Evolutionary conservation across 2,888 invertebrate genomes (phyloP).

Genomic region (Lumbricus terrestris): DNA sequence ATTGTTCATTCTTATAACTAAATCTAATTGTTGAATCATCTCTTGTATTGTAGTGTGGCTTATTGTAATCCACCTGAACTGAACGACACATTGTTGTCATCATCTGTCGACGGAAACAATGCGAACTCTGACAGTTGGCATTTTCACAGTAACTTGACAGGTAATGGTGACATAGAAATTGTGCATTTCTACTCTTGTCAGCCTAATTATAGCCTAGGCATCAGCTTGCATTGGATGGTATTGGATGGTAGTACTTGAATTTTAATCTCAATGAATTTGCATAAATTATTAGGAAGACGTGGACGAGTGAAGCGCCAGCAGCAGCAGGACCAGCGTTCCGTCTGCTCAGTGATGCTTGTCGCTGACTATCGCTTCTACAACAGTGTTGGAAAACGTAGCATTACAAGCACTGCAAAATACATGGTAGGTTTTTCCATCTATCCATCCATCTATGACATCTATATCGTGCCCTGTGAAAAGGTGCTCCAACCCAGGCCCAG

Average conservation of each 20-base stretch:
- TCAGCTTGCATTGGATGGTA: background rate
- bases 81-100: background rate
- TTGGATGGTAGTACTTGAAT: background rate
- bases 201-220: background rate
- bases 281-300: background rate
- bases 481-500: too few relatives aligned
- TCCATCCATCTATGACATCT: too few relatives aligned
- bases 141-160: background rate
- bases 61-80: background rate
- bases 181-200: background rate
- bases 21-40: background rate
- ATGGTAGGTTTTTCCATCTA: background rate
- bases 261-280: background rate
- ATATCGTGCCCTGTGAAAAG: too few relatives aligned
- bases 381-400: background rate
- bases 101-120: background rate
- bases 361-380: background rate
- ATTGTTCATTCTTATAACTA: background rate
- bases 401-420: conserved; percentile 10
- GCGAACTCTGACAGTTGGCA: background rate
- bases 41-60: background rate
- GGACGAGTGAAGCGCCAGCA: background rate
- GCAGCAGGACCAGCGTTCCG: background rate
- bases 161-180: background rate
- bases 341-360: conserved; percentile 5